These are phyloP conservation scores for Platypus cylindrus DNA, from an alignment of 2,888 invertebrate species.

Conservation along the genomic window DNA sequence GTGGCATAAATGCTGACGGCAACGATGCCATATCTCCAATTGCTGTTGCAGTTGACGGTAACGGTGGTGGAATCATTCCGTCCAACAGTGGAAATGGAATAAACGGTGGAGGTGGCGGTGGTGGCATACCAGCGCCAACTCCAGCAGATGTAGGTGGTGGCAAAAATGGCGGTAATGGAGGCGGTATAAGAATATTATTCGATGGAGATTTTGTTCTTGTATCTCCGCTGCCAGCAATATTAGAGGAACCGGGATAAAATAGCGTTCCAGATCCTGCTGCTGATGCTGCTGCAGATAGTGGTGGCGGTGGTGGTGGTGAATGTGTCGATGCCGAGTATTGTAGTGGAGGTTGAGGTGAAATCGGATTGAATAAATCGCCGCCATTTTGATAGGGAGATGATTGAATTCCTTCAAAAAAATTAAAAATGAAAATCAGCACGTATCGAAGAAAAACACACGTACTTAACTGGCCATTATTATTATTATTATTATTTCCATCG, in stretches of 20 bases:
- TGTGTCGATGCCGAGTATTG: conserved; percentile 36
- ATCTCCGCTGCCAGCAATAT: too few relatives aligned
- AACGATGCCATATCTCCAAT: too few relatives aligned
- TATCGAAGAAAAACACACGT: neutral
- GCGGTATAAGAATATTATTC: conserved; percentile 50
- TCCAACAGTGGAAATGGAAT: conserved; percentile 40
- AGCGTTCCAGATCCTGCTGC: too few relatives aligned
- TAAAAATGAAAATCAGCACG: neutral
- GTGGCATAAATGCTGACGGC: too few relatives aligned
- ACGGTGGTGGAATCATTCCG: conserved; percentile 23
- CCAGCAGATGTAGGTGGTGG: conserved; percentile 21
- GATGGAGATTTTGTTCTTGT: conserved; percentile 35
- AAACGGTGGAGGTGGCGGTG: conserved; percentile 37
- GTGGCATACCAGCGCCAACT: conserved; percentile 7
- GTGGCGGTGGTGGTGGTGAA: conserved; percentile 35
- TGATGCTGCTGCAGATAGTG: too few relatives aligned
- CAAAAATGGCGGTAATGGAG: conserved; percentile 39
- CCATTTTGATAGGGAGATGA: conserved; percentile 43
- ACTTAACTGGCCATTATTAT: conserved; percentile 26
- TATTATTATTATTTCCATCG: conserved; percentile 38
- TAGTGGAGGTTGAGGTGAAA: conserved; percentile 37
- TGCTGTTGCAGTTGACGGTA: too few relatives aligned
- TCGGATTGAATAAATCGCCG: conserved; percentile 33
- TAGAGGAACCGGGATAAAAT: too few relatives aligned
- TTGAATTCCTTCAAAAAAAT: conserved; percentile 35